phyloP scores from a whole-genome alignment of 1,140 invertebrate species.

The Ceratoteleas bidentatus region DNA sequence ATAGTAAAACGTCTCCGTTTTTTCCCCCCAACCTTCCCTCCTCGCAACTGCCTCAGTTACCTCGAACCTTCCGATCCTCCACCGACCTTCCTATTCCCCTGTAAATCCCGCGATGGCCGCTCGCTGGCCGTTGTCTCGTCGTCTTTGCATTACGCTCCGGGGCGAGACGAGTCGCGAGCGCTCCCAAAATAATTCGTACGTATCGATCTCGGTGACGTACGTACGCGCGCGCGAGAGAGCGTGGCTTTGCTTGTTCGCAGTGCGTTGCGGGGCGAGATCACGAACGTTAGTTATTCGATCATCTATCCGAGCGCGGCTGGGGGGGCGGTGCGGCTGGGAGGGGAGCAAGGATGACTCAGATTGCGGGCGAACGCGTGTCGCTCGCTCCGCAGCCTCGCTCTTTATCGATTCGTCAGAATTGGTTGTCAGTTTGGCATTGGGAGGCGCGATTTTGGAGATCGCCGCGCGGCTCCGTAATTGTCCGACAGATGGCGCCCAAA shows the following conservation, averaged over 20 bases:
- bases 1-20: too few species aligned
- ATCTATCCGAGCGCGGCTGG: constrained; percentile 29
- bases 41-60: too few species aligned
- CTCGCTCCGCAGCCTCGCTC: constrained; percentile 10
- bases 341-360: constrained; percentile 30
- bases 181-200: constrained; percentile 62
- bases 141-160: constrained; percentile 48
- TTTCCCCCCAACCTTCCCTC: too few species aligned
- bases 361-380: constrained; percentile 22
- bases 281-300: constrained; percentile 47
- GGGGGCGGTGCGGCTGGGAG: not conserved
- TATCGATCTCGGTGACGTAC: constrained; percentile 53
- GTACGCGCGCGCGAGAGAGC: constrained; percentile 35
- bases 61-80: too few species aligned
- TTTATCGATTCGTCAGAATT: constrained; percentile 31
- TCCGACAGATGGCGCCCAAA: too few species aligned
- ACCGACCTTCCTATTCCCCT: constrained; percentile 13
- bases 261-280: constrained; percentile 49
- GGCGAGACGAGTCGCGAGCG: constrained; percentile 47
- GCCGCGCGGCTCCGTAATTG: too few species aligned
- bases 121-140: constrained; percentile 33
- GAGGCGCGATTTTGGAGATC: too few species aligned
- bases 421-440: not conserved
- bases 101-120: constrained; percentile 14
- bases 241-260: constrained; percentile 38